These are phyloP conservation scores for Acromyrmex heyeri DNA, from an alignment of 1,140 invertebrate genomes.

Conservation along the genomic window DNA sequence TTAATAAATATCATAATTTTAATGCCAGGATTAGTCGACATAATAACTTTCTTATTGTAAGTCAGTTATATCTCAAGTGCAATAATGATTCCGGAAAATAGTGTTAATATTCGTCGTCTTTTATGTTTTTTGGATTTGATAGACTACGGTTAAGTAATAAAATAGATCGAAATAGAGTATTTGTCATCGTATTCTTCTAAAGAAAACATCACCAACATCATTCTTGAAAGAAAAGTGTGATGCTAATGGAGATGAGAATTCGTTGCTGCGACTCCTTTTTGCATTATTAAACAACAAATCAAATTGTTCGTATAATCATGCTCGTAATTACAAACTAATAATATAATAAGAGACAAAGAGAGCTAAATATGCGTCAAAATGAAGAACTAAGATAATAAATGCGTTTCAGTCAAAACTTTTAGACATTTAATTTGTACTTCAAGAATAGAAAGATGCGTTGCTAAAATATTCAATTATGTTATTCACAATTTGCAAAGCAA, in stretches of 20 bases:
- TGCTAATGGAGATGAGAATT: not conserved
- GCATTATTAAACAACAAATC: not conserved
- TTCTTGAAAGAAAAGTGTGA: constrained; percentile 30
- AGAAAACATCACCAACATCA: not conserved
- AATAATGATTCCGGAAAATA: constrained; percentile 25
- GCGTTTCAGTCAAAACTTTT: not conserved
- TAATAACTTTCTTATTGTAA: not conserved
- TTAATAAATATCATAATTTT: not conserved
- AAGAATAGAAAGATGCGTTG: not conserved
- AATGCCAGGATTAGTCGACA: not conserved
- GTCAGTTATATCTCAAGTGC: not conserved
- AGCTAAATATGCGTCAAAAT: not conserved
- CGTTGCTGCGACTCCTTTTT: not conserved
- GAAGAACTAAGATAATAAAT: not conserved
- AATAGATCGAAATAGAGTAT: constrained; percentile 11
- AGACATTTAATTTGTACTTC: not conserved
- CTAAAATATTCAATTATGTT: not conserved
- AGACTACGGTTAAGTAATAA: constrained; percentile 11
- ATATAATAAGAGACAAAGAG: not conserved
- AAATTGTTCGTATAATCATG: not conserved
- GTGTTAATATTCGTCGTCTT: not conserved
- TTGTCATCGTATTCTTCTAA: not conserved
- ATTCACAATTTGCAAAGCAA: too few relatives aligned
- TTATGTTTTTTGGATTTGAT: not conserved
- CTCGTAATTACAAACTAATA: not conserved